phyloP scores from a whole-genome alignment of 2,113 vertebrate genomes.

The Dasyornis broadbenti region DNA sequence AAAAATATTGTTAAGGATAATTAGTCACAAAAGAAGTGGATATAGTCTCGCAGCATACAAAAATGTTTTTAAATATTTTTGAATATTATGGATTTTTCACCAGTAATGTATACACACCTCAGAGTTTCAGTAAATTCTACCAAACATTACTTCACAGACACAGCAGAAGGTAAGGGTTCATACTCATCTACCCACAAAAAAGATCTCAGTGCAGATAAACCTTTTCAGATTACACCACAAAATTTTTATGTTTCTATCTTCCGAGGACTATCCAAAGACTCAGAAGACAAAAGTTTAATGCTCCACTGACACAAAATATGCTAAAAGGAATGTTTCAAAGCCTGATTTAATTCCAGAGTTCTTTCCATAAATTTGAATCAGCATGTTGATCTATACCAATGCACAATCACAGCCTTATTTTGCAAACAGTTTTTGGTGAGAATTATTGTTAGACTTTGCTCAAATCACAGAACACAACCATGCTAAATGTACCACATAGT shows the following conservation, averaged over 20 bases:
- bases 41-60: background rate
- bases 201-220: background rate
- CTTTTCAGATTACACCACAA: accelerated
- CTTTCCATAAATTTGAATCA: background rate
- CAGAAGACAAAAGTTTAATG: background rate
- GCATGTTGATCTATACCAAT: background rate
- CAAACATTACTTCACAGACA: background rate
- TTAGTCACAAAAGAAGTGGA: background rate
- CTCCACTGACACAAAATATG: background rate
- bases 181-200: background rate
- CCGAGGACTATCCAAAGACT: background rate
- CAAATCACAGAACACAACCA: background rate
- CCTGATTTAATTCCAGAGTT: background rate
- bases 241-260: background rate
- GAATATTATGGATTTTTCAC: background rate
- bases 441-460: background rate
- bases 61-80: background rate
- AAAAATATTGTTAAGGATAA: background rate
- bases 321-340: background rate
- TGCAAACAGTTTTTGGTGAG: background rate
- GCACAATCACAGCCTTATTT: background rate
- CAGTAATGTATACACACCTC: background rate
- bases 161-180: background rate
- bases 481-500: background rate
- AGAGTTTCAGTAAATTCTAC: background rate